Conservation (phyloP, 2,797 vertebrate species). For the Limnodromus scolopaceus region DNA sequence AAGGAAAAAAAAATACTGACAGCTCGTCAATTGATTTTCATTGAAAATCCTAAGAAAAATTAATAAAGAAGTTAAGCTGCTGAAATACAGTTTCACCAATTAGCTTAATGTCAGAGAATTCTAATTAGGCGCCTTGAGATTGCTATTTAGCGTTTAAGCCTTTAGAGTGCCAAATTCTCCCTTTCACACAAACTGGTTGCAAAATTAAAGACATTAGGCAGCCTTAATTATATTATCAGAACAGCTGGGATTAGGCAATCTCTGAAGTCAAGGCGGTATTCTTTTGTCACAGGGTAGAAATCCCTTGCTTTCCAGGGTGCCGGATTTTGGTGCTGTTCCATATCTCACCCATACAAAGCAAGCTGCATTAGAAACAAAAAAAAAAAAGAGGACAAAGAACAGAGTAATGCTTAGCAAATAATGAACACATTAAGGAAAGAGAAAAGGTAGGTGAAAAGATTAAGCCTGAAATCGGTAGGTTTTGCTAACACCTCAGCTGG, state of each 20-base stretch:
- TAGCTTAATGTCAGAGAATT: constrained; percentile 99
- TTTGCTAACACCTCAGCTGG: constrained; percentile 84
- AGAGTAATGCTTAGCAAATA: constrained; percentile 91
- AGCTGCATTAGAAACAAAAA: constrained; percentile 86
- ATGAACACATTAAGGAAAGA: constrained; percentile 91
- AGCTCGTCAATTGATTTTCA: constrained; percentile 87
- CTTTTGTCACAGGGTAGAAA: constrained; percentile 95
- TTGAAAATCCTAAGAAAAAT: constrained; percentile 89
- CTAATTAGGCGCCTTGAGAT: constrained; percentile 97
- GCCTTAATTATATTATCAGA: constrained; percentile 99
- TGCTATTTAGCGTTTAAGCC: constrained; percentile 92
- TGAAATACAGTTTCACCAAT: constrained; percentile 95
- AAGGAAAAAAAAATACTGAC: constrained; percentile 71
- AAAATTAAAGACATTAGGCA: constrained; percentile 99
- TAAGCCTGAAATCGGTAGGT: constrained; percentile 82
- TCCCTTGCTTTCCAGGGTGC: constrained; percentile 91
- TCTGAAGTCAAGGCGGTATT: constrained; percentile 97
- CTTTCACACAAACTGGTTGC: constrained; percentile 91
- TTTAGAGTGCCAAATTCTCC: constrained; percentile 89
- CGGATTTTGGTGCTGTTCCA: constrained; percentile 90
- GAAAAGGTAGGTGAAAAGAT: constrained; percentile 87
- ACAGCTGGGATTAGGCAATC: constrained; percentile 99
- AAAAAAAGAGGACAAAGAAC: constrained; percentile 85
- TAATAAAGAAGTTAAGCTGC: constrained; percentile 99
- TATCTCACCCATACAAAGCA: constrained; percentile 96